Evolutionary conservation across 2,888 invertebrate genomes (phyloP).

Genomic region (Crossocerus cetratus): DNA sequence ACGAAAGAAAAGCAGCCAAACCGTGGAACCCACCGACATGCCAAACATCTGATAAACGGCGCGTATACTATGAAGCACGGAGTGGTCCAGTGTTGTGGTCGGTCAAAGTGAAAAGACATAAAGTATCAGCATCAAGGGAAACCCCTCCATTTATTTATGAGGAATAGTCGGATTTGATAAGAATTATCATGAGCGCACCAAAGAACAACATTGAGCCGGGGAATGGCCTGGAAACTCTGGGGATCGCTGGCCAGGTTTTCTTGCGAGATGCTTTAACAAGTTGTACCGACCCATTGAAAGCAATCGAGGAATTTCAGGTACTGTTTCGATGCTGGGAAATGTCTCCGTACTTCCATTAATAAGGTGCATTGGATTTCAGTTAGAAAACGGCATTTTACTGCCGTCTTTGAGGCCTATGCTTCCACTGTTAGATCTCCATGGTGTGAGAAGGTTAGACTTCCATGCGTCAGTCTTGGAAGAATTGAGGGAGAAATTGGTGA

Average conservation of each 20-base stretch:
- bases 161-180: too few species aligned
- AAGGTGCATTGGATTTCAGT: slow-evolving; percentile 74
- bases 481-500: slow-evolving; percentile 78
- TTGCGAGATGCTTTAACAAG: slow-evolving; percentile 94
- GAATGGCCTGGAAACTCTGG: slow-evolving; percentile 89
- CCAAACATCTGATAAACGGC: too few species aligned
- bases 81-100: not conserved
- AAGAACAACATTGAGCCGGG: slow-evolving; percentile 75
- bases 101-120: not conserved
- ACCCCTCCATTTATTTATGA: not conserved
- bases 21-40: too few species aligned
- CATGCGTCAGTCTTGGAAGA: slow-evolving; percentile 95
- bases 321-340: not conserved
- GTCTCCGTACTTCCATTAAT: slow-evolving; percentile 9
- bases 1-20: too few species aligned
- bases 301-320: slow-evolving; percentile 98
- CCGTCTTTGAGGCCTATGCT: slow-evolving; percentile 96
- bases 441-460: slow-evolving; percentile 94
- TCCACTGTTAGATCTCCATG: slow-evolving; percentile 95
- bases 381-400: slow-evolving; percentile 93
- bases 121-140: not conserved
- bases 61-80: not conserved
- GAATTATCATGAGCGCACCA: slow-evolving; percentile 62
- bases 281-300: slow-evolving; percentile 96
- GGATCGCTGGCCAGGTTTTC: slow-evolving; percentile 91